Evolutionary conservation across 2,797 vertebrate species (phyloP).

Genomic region (Pangasius macronema): DNA sequence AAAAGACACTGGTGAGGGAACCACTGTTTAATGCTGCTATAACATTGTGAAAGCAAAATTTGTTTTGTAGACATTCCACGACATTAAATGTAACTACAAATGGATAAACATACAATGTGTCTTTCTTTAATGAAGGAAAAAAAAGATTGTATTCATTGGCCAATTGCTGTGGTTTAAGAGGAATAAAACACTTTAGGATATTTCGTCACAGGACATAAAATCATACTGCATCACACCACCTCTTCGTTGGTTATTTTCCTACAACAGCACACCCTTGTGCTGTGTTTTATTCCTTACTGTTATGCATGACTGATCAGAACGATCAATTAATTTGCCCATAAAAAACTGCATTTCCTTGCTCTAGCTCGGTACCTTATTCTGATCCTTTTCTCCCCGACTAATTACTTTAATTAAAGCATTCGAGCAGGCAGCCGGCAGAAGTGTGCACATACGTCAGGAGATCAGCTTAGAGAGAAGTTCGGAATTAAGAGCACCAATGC

Average conservation of each 20-base stretch:
- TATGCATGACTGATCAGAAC: slow-evolving; percentile 7
- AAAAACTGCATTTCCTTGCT: slow-evolving; percentile 30
- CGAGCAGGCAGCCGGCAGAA: slow-evolving; percentile 61
- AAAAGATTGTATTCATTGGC: background rate
- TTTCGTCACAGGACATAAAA: background rate
- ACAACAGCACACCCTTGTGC: background rate
- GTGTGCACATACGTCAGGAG: slow-evolving; percentile 64
- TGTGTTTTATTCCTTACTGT: background rate
- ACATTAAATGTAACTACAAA: too few relatives aligned
- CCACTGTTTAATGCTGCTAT: background rate
- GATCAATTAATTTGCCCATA: slow-evolving; percentile 18
- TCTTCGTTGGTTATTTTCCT: background rate
- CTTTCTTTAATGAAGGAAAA: background rate
- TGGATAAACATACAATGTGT: background rate
- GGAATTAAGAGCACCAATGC: slow-evolving; percentile 74
- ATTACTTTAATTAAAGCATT: slow-evolving; percentile 72
- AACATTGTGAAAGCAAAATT: background rate
- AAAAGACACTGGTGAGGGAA: background rate
- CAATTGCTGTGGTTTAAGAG: background rate
- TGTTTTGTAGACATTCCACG: background rate
- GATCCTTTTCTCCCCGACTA: slow-evolving; percentile 59
- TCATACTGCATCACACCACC: background rate
- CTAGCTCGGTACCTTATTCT: background rate
- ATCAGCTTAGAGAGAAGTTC: slow-evolving; percentile 67
- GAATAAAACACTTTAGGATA: background rate